phyloP scores from a whole-genome alignment of 2,888 invertebrate species.

The Lathronympha strigana region DNA sequence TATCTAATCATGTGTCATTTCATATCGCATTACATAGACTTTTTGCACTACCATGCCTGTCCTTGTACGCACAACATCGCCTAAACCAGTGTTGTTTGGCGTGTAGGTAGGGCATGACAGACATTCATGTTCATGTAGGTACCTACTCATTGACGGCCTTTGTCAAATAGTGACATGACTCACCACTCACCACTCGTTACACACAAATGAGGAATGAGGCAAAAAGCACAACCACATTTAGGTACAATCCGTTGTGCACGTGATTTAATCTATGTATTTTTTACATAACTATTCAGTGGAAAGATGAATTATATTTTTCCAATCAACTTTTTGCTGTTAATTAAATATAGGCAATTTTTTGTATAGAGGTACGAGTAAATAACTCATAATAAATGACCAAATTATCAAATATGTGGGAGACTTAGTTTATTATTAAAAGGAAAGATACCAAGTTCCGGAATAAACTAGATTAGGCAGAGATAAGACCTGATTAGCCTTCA shows the following conservation, averaged over 20 bases:
- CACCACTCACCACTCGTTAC: slow-evolving; percentile 15
- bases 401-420: slow-evolving; percentile 5
- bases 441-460: not conserved
- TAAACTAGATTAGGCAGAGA: slow-evolving; percentile 3
- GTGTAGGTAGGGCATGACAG: slow-evolving; percentile 39
- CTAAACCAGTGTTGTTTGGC: slow-evolving; percentile 30
- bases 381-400: too few relatives aligned
- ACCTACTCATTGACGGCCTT: slow-evolving; percentile 33
- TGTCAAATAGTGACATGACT: slow-evolving; percentile 40
- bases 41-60: slow-evolving; percentile 2
- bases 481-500: slow-evolving; percentile 4
- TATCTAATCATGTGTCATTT: too few relatives aligned
- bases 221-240: slow-evolving; percentile 2
- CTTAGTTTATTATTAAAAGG: not conserved
- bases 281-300: too few relatives aligned
- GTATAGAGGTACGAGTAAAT: too few relatives aligned
- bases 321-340: too few relatives aligned
- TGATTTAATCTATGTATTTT: not conserved
- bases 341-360: too few relatives aligned
- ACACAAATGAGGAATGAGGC: slow-evolving; percentile 1
- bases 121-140: slow-evolving; percentile 32
- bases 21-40: not conserved
- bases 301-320: too few relatives aligned
- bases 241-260: not conserved
- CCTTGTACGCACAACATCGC: slow-evolving; percentile 18